These are phyloP conservation scores for Enteromius unitaeniatus DNA, from an alignment of 2,797 vertebrate species.

Conservation along the genomic window DNA sequence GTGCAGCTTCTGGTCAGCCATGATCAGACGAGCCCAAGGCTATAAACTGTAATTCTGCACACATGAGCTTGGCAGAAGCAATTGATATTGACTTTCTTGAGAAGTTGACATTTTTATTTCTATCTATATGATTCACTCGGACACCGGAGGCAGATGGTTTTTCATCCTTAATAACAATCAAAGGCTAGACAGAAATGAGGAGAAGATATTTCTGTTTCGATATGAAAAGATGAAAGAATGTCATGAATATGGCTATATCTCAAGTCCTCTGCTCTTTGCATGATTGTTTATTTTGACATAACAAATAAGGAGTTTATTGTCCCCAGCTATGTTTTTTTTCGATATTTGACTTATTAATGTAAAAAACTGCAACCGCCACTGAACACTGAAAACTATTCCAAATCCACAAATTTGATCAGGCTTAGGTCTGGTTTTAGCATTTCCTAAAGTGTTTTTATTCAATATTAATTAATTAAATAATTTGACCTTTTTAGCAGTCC, in stretches of 20 bases:
- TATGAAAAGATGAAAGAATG: constrained; percentile 27
- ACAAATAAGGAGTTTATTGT: not conserved
- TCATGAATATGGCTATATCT: constrained; percentile 30
- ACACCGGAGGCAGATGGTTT: constrained; percentile 21
- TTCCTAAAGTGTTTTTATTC: too few relatives aligned
- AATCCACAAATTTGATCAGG: not conserved
- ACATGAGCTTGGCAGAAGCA: not conserved
- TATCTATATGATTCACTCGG: constrained; percentile 25
- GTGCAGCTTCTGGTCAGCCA: not conserved
- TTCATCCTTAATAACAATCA: constrained; percentile 48
- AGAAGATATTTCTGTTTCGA: constrained; percentile 5
- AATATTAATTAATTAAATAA: too few relatives aligned
- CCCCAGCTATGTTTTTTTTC: not conserved
- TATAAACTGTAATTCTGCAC: not conserved
- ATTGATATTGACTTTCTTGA: constrained; percentile 38
- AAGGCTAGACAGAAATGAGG: constrained; percentile 11
- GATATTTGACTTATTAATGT: not conserved
- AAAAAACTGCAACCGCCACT: not conserved
- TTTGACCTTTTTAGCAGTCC: too few relatives aligned
- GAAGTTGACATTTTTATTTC: constrained; percentile 47
- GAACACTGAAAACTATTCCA: not conserved
- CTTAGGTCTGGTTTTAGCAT: not conserved
- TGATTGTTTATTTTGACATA: not conserved
- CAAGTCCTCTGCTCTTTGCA: not conserved
- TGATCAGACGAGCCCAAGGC: not conserved